Base-by-base conservation (phyloP, 1,140 invertebrate species). In the Heliconius nattereri region DNA sequence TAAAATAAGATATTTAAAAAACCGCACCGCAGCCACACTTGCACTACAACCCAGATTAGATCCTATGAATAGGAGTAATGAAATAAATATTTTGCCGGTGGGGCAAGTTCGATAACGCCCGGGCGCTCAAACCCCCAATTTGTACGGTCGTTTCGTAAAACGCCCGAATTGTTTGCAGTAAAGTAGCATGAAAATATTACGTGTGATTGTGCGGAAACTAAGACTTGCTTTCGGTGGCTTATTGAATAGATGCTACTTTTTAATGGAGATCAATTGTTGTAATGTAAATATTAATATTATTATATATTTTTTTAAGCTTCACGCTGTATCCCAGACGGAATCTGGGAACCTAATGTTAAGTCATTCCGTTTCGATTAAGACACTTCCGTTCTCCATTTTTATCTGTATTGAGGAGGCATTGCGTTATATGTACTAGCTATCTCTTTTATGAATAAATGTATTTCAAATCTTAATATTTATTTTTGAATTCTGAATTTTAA, bases 21-120 rank as follows among this genome's bases (percentile, higher is more conserved):
- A 66, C 11, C 13, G 5, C 2, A 13, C 26, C 9, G 71, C 71
- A 37, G 37, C 75, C 11, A 6, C 45, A 79, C n/a, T 78, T 82
- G 74, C 23, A 86, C 87, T 73, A 87, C 80, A 86, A 87, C 92
- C 87, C 87, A 91, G 92, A 94, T 94, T 94, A 94, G 84, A 85
- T 84, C 85, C 87, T 85, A 92, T 93, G 92, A 94, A 94, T 94
- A 92, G 91, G 88, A 93, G 89, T 94, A 94, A 94, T 94, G 92
- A 94, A 94, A 94, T 93, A 94, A 94, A 94, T 92, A 94, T 94
- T 94, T 92, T 88, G 91, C 91, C 91, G 91, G 91, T 91, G 88
- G 90, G 87, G 91, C 89, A 90, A 89, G 90, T 90, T 91, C 88
- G 87, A 85, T 89, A 85, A 92, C 92, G 91, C 86, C 85, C 83